These are phyloP conservation scores for Hyperopisus bebe DNA, from an alignment of 2,113 vertebrate genomes.

Conservation along the genomic window DNA sequence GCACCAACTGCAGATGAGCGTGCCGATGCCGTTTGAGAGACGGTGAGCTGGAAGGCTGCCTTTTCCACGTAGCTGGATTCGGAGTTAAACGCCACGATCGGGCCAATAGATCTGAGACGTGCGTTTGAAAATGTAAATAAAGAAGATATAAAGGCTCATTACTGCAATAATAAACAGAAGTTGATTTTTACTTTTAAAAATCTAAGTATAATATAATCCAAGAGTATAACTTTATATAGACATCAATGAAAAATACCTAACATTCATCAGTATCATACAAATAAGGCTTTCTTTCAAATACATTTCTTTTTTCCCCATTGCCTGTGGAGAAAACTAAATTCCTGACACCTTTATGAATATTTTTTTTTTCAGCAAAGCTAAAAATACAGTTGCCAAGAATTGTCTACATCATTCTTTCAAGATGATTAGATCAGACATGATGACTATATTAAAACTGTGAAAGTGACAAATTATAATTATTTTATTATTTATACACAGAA, in stretches of 20 bases:
- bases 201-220: neutral
- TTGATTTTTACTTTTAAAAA: neutral
- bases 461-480: neutral
- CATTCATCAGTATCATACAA: neutral
- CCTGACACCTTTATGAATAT: neutral
- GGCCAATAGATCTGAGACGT: neutral
- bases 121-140: neutral
- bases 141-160: neutral
- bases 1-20: constrained; percentile 40
- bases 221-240: neutral
- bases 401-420: neutral
- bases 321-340: neutral
- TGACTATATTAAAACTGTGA: neutral
- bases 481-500: neutral
- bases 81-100: neutral
- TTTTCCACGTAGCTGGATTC: neutral
- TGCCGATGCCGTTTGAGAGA: constrained; percentile 20
- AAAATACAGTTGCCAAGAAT: neutral
- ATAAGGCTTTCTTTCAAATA: neutral
- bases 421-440: neutral
- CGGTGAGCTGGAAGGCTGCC: constrained; percentile 21
- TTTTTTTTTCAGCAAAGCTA: neutral
- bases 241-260: neutral
- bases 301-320: neutral
- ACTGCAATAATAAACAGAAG: neutral